These are phyloP conservation scores for Nesoenas mayeri DNA, from an alignment of 2,113 vertebrate species.

Conservation along the genomic window DNA sequence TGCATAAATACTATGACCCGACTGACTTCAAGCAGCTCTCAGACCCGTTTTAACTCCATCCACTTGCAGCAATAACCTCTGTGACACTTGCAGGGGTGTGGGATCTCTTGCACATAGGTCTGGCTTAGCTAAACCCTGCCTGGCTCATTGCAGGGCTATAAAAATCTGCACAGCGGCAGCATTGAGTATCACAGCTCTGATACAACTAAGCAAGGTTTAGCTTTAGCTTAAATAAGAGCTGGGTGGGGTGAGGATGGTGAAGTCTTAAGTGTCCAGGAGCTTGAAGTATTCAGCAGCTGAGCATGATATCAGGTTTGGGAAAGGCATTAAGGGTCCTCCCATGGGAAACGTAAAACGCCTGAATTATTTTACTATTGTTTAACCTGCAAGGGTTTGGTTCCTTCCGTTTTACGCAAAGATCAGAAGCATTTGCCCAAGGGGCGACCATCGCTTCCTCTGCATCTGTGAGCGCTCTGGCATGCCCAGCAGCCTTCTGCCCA, in stretches of 20 bases:
- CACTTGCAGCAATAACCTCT: not conserved
- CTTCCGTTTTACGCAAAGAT: not conserved
- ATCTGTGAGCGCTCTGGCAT: not conserved
- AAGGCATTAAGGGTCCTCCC: not conserved
- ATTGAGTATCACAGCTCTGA: not conserved
- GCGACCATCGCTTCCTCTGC: not conserved
- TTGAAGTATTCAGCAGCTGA: not conserved
- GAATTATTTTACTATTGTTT: not conserved
- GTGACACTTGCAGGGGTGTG: too few relatives aligned
- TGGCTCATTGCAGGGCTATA: not conserved
- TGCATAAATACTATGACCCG: not conserved
- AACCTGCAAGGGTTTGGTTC: not conserved
- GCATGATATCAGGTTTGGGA: not conserved
- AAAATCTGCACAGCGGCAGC: not conserved
- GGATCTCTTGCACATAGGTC: accelerated
- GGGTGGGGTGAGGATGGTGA: not conserved
- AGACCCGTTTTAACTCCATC: not conserved
- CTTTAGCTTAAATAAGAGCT: not conserved
- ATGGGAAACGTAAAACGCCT: not conserved
- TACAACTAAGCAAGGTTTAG: not conserved
- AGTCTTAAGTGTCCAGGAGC: not conserved
- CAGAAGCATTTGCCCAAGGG: not conserved
- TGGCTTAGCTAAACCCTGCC: not conserved
- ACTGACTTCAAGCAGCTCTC: not conserved
- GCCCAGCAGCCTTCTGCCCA: not conserved